Evolutionary conservation across 2,888 invertebrate species (phyloP), one percentile per base, ranked within the genome.

Genomic region (Pheosia tremula): DNA sequence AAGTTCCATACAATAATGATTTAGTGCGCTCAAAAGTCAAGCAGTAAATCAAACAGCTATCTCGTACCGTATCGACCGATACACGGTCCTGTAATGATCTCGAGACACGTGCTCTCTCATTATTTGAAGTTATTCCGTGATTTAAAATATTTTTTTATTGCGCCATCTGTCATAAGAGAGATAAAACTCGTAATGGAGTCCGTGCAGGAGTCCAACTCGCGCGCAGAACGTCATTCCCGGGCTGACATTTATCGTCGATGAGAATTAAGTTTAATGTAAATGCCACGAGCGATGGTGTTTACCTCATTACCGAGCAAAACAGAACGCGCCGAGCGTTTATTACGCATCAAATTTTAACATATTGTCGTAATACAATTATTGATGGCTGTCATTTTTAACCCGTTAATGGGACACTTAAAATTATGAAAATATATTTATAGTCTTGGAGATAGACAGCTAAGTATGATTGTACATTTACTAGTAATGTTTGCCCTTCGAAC

Each of bases 61-160:
- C 84, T 85, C 86, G 79, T 66, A 70, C 77, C 79, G 77, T 81
- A 83, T 85, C 85, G 82, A 80, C 79, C 86, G 81, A 83, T 84
- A 83, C 82, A 74, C 78, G 69, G 73, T 74, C 77, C 80, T 81
- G 83, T 89, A 88, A 89, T 88, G 85, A 88, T 80, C 77, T 72
- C 71, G 73, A 81, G 87, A 89, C 92, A 89, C 90, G 90, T 90
- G 89, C 85, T 89, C 79, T 85, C 87, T 92, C 90, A 91, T 93
- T 93, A 92, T 88, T 84, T 80, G 79, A 79, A 82, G 87, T 83
- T 84, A 87, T 89, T 85, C 85, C 79, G 56, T 86, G 85, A 88
- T 91, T 91, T 90, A 85, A 91, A 90, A 91, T 90, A 90, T 87
- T 85, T 91, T 91, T 93, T 93, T 93, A 93, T 88, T 82, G 77